Conservation (phyloP, 2,888 invertebrate genomes). For the Listrodromus nycthemerus region DNA sequence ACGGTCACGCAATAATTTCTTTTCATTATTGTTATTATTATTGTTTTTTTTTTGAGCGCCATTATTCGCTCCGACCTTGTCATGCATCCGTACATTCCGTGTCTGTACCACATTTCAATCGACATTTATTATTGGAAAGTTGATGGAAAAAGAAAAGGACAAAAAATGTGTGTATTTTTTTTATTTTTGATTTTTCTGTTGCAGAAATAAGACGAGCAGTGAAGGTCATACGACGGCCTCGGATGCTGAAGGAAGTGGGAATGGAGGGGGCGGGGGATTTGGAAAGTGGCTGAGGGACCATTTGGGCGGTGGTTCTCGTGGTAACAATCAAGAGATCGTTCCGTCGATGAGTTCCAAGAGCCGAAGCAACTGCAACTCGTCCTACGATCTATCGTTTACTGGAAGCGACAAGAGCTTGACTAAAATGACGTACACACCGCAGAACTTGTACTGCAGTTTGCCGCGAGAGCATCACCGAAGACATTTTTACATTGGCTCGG, state of each 20-base stretch:
- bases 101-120: background rate
- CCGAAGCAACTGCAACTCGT: conserved; percentile 48
- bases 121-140: conserved; percentile 25
- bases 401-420: conserved; percentile 71
- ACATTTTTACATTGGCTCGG: conserved; percentile 68
- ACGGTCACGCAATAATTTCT: conserved; percentile 58
- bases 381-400: conserved; percentile 33
- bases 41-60: conserved; percentile 44
- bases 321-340: conserved; percentile 71
- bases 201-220: conserved; percentile 75
- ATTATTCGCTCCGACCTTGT: conserved; percentile 46
- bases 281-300: conserved; percentile 83
- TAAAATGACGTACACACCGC: conserved; percentile 76
- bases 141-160: background rate
- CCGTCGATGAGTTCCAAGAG: conserved; percentile 66
- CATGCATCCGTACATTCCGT: conserved; percentile 43
- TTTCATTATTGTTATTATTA: conserved; percentile 42
- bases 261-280: conserved; percentile 76
- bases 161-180: background rate
- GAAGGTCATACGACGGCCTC: conserved; percentile 62
- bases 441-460: conserved; percentile 82
- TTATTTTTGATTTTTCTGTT: conserved; percentile 56
- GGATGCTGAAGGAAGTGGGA: conserved; percentile 58
- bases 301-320: conserved; percentile 76
- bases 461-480: conserved; percentile 79